A percentile compares a stretch with the other conserved stretches of the same genome.
Evolutionary conservation across 2,888 invertebrate species (phyloP).

Genomic region (Baccha elongata): DNA sequence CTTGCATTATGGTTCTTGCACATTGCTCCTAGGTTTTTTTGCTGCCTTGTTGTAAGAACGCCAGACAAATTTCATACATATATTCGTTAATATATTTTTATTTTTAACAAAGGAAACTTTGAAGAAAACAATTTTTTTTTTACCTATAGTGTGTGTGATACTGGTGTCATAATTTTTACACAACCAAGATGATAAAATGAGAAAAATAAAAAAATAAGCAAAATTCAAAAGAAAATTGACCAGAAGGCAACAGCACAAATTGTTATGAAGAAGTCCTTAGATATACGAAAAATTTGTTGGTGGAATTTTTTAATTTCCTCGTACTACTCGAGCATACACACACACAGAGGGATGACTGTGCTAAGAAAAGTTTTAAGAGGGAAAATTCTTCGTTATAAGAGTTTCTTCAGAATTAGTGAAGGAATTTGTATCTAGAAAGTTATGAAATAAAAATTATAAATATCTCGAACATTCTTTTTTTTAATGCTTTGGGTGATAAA

Average conservation of each 20-base stretch:
- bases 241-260: conserved; percentile 40
- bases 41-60: neutral
- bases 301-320: neutral
- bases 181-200: conserved; percentile 47
- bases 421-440: no score
- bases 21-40: conserved; percentile 42
- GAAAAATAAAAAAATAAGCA: conserved; percentile 26
- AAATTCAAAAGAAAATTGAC: conserved; percentile 17
- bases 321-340: neutral
- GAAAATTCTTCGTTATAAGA: no score
- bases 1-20: conserved; percentile 63
- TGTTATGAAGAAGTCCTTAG: conserved; percentile 37
- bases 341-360: no score
- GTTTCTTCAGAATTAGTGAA: no score
- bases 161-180: conserved; percentile 53
- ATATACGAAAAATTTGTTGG: conserved; percentile 16
- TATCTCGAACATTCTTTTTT: neutral
- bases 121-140: neutral
- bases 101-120: conserved; percentile 9
- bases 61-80: conserved; percentile 4
- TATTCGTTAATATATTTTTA: neutral
- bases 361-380: no score
- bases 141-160: neutral
- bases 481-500: no score
- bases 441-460: neutral